These are phyloP conservation scores for Pocota personata DNA, from an alignment of 2,888 invertebrate genomes.

Conservation along the genomic window DNA sequence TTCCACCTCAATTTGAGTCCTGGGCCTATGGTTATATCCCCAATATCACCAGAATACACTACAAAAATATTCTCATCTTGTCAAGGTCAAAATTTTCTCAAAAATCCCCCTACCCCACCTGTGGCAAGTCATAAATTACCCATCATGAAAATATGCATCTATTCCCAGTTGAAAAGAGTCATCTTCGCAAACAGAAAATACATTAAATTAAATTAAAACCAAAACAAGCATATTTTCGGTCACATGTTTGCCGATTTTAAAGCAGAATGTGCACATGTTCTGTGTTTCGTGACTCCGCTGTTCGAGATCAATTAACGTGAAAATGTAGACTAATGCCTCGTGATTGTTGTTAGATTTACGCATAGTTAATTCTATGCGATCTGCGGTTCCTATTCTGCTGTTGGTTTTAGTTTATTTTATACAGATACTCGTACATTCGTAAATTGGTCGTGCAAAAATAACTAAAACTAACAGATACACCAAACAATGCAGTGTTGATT, in stretches of 20 bases:
- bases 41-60: neutral
- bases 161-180: too few relatives aligned
- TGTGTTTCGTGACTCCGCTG: conserved; percentile 29
- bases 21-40: too few relatives aligned
- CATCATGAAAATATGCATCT: neutral
- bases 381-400: conserved; percentile 24
- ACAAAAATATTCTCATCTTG: neutral
- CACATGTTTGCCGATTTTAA: conserved; percentile 57
- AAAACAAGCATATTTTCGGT: conserved; percentile 23
- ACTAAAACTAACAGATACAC: conserved; percentile 45
- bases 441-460: conserved; percentile 29
- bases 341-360: conserved; percentile 67
- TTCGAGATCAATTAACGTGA: conserved; percentile 70
- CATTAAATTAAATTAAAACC: conserved; percentile 18
- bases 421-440: conserved; percentile 18
- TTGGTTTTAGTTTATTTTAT: conserved; percentile 2
- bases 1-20: too few relatives aligned
- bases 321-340: conserved; percentile 65
- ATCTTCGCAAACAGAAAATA: neutral
- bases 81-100: neutral
- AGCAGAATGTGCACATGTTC: conserved; percentile 49
- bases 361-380: conserved; percentile 59
- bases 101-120: neutral
- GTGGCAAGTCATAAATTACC: neutral
- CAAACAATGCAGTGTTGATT: conserved; percentile 56